phyloP scores from a whole-genome alignment of 2,888 invertebrate genomes.

The Incurvaria masculella region DNA sequence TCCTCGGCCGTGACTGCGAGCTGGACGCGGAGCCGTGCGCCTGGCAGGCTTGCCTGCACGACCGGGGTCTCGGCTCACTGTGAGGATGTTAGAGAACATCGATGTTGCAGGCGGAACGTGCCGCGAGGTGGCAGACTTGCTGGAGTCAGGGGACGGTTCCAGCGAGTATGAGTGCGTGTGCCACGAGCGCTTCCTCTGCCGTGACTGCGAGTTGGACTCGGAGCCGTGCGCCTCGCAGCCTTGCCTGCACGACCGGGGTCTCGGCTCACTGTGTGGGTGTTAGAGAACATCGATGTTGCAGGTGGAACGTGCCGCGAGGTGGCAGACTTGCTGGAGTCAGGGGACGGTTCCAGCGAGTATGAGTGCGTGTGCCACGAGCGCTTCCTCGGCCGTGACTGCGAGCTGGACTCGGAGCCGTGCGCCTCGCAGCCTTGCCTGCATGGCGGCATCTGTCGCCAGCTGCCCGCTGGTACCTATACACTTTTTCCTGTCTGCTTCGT shows the following conservation, averaged over 20 bases:
- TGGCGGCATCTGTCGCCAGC: constrained; percentile 69
- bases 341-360: constrained; percentile 34
- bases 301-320: constrained; percentile 53
- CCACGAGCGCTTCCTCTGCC: constrained; percentile 72
- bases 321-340: constrained; percentile 13
- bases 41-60: too few relatives aligned
- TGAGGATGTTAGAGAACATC: too few relatives aligned
- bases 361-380: constrained; percentile 77
- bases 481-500: too few relatives aligned
- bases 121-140: constrained; percentile 31
- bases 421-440: constrained; percentile 83
- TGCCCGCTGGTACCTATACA: constrained; percentile 32
- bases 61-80: too few relatives aligned
- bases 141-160: constrained; percentile 13
- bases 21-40: constrained; percentile 85
- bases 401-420: constrained; percentile 84
- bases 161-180: constrained; percentile 70
- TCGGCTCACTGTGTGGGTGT: too few relatives aligned
- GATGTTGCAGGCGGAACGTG: constrained; percentile 51
- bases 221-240: constrained; percentile 88
- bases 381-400: constrained; percentile 76
- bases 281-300: too few relatives aligned
- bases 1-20: constrained; percentile 77
- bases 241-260: constrained; percentile 80
- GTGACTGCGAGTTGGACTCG: constrained; percentile 78